These are phyloP conservation scores for Malthinus flaveolus DNA, from an alignment of 2,888 invertebrate species.

Conservation along the genomic window DNA sequence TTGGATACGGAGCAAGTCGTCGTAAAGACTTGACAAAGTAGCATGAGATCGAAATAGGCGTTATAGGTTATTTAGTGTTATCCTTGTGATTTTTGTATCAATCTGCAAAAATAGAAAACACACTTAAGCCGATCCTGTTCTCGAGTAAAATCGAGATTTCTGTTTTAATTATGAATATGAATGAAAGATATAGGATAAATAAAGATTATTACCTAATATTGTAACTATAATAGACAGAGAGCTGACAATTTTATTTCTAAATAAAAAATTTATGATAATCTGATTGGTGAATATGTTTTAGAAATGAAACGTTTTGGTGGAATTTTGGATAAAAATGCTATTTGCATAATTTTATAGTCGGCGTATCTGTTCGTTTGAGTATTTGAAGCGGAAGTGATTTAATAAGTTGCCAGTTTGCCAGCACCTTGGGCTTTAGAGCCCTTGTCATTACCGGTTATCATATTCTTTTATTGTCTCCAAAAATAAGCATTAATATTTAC, in stretches of 20 bases:
- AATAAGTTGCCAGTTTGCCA: conserved; percentile 28
- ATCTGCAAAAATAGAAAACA: too few species aligned
- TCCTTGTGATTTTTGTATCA: too few species aligned
- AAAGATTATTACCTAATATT: too few species aligned
- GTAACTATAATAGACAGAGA: neutral
- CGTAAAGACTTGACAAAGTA: too few species aligned
- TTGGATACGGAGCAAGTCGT: too few species aligned
- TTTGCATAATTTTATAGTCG: conserved; percentile 50
- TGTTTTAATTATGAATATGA: too few species aligned
- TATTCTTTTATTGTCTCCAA: conserved; percentile 6
- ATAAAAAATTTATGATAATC: conserved; percentile 48
- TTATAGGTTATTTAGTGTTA: too few species aligned
- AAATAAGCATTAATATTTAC: conserved; percentile 7
- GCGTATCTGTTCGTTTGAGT: conserved; percentile 28
- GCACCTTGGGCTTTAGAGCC: conserved; percentile 20
- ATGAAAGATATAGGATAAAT: too few species aligned
- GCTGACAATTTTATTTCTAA: conserved; percentile 35
- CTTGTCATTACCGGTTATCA: conserved; percentile 8
- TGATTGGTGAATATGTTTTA: conserved; percentile 47
- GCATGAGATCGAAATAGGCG: too few species aligned
- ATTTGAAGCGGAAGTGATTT: conserved; percentile 30
- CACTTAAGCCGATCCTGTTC: too few species aligned
- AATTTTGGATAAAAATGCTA: conserved; percentile 47
- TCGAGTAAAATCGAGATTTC: too few species aligned
- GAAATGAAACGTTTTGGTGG: conserved; percentile 49